phyloP scores from a whole-genome alignment of 2,113 vertebrate species.

The Thermophis baileyi region DNA sequence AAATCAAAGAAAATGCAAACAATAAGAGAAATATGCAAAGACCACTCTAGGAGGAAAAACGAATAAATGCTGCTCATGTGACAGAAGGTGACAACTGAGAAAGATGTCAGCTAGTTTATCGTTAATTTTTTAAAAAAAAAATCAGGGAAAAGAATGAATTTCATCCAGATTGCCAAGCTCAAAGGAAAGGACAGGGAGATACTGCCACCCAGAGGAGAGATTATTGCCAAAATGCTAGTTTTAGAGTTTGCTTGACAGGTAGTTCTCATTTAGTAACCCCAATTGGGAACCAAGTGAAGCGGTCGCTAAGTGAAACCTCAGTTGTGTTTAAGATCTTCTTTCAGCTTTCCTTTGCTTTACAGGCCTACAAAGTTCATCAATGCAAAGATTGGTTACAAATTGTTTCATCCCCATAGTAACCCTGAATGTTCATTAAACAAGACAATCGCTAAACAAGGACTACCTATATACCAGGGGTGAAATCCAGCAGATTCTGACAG shows the following conservation, averaged over 20 bases:
- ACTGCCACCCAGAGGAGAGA: constrained; percentile 62
- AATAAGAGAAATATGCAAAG: not conserved
- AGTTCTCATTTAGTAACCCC: not conserved
- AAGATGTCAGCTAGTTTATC: not conserved
- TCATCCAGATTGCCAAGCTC: not conserved
- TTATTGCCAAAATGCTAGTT: not conserved
- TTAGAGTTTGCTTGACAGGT: not conserved
- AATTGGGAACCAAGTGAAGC: not conserved
- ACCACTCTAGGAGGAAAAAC: constrained; percentile 7
- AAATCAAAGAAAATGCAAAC: not conserved
- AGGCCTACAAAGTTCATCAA: not conserved
- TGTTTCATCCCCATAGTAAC: not conserved
- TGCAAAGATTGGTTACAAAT: not conserved
- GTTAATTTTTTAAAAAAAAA: constrained; percentile 6
- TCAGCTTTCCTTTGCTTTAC: not conserved
- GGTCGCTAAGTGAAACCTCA: not conserved
- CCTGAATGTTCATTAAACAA: not conserved
- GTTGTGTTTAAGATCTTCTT: not conserved
- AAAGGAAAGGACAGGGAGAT: constrained; percentile 46
- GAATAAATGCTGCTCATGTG: rapidly evolving
- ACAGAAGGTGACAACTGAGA: constrained; percentile 1
- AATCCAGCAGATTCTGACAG: no score
- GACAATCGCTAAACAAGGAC: not conserved
- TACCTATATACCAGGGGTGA: no score
- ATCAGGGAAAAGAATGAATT: not conserved